Conservation (phyloP, 2,888 invertebrate genomes). For the Apotomis turbidana region DNA sequence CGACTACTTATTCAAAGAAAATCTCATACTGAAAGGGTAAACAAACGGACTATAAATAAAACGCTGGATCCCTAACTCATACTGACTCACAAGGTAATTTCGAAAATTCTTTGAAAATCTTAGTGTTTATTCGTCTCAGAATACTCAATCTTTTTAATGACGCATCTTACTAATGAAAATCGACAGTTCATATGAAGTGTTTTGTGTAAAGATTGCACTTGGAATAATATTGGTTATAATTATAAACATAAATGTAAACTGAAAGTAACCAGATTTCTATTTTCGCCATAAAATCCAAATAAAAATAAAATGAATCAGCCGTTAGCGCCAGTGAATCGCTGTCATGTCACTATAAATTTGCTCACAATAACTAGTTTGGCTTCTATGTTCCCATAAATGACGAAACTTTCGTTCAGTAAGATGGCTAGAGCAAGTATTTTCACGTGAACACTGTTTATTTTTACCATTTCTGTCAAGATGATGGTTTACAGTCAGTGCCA, state of each 20-base stretch:
- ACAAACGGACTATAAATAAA: constrained; percentile 23
- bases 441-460: constrained; percentile 2
- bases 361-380: constrained; percentile 30
- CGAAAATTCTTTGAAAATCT: not conserved
- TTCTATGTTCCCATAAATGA: constrained; percentile 27
- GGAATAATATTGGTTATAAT: not conserved
- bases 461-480: constrained; percentile 12
- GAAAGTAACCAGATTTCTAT: constrained; percentile 21
- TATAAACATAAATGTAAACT: constrained; percentile 1
- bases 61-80: constrained; percentile 6
- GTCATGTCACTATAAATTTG: constrained; percentile 28
- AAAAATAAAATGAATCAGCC: constrained; percentile 10
- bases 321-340: not conserved
- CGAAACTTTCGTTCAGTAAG: constrained; percentile 31
- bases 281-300: constrained; percentile 23
- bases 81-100: constrained; percentile 11
- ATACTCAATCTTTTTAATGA: not conserved
- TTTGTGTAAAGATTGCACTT: no score
- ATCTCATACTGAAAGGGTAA: constrained; percentile 14
- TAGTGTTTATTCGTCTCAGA: not conserved
- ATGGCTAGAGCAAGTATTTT: constrained; percentile 31
- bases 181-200: not conserved
- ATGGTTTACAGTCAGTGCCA: not conserved
- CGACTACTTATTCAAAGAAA: constrained; percentile 12
- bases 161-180: not conserved